Percentiles rank a stretch among this genome's conserved stretches.
These are phyloP conservation scores for Philypnodon macrostomus DNA, from an alignment of 2,797 vertebrate genomes.

Conservation along the genomic window DNA sequence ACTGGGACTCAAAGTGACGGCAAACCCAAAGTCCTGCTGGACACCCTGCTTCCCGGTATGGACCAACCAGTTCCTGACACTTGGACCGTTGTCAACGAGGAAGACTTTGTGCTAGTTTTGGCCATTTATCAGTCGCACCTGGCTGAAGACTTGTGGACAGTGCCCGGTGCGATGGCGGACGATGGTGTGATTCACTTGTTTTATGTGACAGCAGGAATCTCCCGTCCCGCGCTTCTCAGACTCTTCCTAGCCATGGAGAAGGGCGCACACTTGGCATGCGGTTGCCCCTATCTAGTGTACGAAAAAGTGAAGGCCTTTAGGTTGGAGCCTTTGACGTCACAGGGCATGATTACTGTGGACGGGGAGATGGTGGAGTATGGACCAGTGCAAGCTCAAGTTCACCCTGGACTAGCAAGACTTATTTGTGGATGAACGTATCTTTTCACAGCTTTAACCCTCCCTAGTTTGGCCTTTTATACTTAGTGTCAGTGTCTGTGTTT, in stretches of 20 bases:
- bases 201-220: constrained; percentile 85
- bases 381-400: constrained; percentile 88
- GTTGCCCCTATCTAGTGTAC: constrained; percentile 83
- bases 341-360: constrained; percentile 87
- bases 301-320: constrained; percentile 83
- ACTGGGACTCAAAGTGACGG: constrained; percentile 23
- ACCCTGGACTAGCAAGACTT: constrained; percentile 75
- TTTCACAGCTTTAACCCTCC: constrained; percentile 29
- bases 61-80: constrained; percentile 82
- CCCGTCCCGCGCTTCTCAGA: constrained; percentile 81
- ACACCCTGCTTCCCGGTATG: constrained; percentile 80
- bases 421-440: constrained; percentile 70
- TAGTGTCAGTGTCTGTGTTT: constrained; percentile 37
- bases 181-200: constrained; percentile 87
- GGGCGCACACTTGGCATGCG: constrained; percentile 81
- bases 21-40: constrained; percentile 47
- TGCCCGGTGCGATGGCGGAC: constrained; percentile 71
- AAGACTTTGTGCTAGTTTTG: constrained; percentile 88
- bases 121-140: constrained; percentile 90
- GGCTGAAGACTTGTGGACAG: constrained; percentile 82
- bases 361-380: constrained; percentile 86
- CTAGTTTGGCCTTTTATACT: constrained; percentile 52
- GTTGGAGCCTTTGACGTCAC: constrained; percentile 78
- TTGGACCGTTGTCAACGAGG: constrained; percentile 85
- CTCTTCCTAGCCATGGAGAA: constrained; percentile 92